Evolutionary conservation across 2,113 vertebrate species (phyloP), one percentile per base, ranked within the genome.

Genomic region (Neolamprologus devosi): DNA sequence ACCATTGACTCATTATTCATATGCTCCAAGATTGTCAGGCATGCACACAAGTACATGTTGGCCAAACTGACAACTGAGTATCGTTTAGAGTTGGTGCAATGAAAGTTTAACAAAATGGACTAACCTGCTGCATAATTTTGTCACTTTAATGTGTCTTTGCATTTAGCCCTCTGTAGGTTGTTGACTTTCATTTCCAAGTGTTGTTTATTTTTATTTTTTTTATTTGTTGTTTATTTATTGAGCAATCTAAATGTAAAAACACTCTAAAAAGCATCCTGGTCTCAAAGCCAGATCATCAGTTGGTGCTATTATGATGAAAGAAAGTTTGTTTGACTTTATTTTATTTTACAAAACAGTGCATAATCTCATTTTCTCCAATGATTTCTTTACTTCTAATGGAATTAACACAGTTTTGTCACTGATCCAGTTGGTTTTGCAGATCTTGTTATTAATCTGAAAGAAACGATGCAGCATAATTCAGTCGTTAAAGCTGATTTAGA

Each of bases 1-100:
- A 65, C 30, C 60, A 12, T 12, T 33, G 16, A 0, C 6, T 63
- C 9, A 63, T 63, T 63, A 3, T 0, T 19, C 0, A 0, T 0
- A 33, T 33, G 58, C 28, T 63, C 2, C 17, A 65, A 65, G 0
- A 35, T n/a, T 2, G 60, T 65, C 17, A n/a, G 26, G 14, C 14
- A 58, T 35, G 2, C 17, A 65, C 17, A 35, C 6, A 35, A 65
- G 60, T 1, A 35, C 60, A 65, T 1, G 60, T 5, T 5, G 17
- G 60, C 30, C 60, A 65, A 65, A 35, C 60, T 1, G 17, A 35
- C 30, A 5, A 65, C 6, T n/a, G 4, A 65, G 17, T 35, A 35
- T 65, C 6, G 0, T 63, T 63, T 0, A 0, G 17, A 65, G 60
- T 65, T 65, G 60, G 17, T 12, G 60, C 4, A n/a, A 35, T 5